Percentiles rank a stretch among this genome's conserved stretches.
Conservation (phyloP, 2,113 vertebrate genomes). For the Acanthisitta chloris region DNA sequence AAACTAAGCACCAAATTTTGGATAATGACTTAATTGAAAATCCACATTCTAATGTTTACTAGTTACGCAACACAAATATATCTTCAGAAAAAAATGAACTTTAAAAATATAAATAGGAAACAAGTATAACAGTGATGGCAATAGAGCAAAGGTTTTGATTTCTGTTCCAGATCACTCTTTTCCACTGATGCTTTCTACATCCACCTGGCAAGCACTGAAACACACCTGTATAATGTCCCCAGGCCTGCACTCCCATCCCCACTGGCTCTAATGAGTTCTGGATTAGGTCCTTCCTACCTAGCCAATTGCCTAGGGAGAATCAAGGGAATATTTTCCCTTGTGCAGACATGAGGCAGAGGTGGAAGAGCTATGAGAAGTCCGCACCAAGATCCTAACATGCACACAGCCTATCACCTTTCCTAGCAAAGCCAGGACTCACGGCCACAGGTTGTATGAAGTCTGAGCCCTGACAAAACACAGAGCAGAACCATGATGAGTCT, state of each 20-base stretch:
- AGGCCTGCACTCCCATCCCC: not conserved
- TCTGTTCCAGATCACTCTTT: not conserved
- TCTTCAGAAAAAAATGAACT: not conserved
- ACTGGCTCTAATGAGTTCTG: not conserved
- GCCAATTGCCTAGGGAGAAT: not conserved
- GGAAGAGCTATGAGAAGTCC: not conserved
- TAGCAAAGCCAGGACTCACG: not conserved
- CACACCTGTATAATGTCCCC: not conserved
- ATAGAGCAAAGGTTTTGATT: not conserved
- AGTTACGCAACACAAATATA: not conserved
- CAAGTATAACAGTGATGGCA: not conserved
- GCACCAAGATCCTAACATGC: rapidly evolving
- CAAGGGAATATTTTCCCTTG: not conserved
- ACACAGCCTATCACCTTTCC: not conserved
- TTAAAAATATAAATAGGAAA: not conserved
- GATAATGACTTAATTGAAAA: not conserved
- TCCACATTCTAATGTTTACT: not conserved
- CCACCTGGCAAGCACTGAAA: not conserved
- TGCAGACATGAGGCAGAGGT: not conserved
- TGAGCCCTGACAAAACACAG: not conserved
- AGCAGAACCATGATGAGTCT: not conserved
- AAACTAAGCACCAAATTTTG: not conserved
- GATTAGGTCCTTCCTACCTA: not conserved
- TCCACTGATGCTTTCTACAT: not conserved
- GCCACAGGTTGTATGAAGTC: not conserved